A percentile compares a stretch with the other conserved stretches of the same genome.
Conservation (phyloP, 2,113 vertebrate species). For the Atlantisia rogersi region DNA sequence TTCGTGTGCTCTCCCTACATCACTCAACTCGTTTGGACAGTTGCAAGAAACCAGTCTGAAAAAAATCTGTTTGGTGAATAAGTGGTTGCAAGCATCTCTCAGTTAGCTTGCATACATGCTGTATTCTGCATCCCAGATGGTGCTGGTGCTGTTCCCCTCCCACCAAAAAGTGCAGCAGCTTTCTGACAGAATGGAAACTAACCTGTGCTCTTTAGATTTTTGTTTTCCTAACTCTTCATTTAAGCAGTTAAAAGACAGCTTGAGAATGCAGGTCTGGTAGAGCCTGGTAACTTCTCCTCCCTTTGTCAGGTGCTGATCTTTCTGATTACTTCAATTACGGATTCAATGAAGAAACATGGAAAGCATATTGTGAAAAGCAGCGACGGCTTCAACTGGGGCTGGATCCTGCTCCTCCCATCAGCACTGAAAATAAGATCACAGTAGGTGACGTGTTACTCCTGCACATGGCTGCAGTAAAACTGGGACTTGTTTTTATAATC, state of each 20-base stretch:
- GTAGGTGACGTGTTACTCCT: not conserved
- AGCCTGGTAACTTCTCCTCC: not conserved
- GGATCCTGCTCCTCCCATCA: slow-evolving; percentile 64
- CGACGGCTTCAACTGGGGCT: slow-evolving; percentile 76
- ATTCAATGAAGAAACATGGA: slow-evolving; percentile 82
- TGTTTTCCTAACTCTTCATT: not conserved
- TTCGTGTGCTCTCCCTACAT: not conserved
- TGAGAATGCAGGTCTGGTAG: not conserved
- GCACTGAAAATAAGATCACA: slow-evolving; percentile 76
- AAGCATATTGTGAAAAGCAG: slow-evolving; percentile 81
- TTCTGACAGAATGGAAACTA: not conserved
- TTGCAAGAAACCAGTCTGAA: not conserved
- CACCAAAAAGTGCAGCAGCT: not conserved
- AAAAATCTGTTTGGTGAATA: not conserved
- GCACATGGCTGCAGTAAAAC: not conserved
- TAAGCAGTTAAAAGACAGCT: not conserved
- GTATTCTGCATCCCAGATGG: not conserved
- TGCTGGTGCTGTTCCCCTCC: not conserved
- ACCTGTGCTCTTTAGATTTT: not conserved
- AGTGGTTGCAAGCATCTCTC: not conserved
- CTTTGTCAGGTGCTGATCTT: slow-evolving; percentile 74
- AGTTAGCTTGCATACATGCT: not conserved
- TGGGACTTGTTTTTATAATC: not conserved
- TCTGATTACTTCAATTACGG: slow-evolving; percentile 82
- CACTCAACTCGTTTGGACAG: not conserved